These are phyloP conservation scores for Lithophane ornitopus DNA, from an alignment of 2,888 invertebrate species.

Conservation along the genomic window DNA sequence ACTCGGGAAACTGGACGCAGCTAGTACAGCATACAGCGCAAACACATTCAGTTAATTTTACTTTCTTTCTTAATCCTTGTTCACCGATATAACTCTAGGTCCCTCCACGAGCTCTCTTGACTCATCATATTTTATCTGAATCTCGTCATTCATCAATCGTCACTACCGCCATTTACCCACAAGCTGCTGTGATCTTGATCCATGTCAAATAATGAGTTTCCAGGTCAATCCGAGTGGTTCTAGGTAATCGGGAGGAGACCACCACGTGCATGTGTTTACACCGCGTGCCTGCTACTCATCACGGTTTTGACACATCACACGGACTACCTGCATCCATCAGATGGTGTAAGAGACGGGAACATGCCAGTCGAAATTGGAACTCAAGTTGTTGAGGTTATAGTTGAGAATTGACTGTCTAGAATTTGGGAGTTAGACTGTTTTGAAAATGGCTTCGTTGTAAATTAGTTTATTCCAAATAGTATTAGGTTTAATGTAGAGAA, in stretches of 20 bases:
- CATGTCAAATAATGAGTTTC: constrained; percentile 59
- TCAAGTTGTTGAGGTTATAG: constrained; percentile 1
- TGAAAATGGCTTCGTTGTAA: constrained; percentile 33
- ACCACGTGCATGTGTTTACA: constrained; percentile 85
- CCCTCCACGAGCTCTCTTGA: background rate
- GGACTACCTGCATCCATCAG: constrained; percentile 60
- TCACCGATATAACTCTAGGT: background rate
- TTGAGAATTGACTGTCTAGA: constrained; percentile 40
- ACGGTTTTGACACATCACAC: constrained; percentile 86
- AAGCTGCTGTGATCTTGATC: constrained; percentile 31
- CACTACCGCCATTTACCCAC: constrained; percentile 28
- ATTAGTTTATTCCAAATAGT: constrained; percentile 55
- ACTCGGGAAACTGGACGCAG: too few relatives aligned
- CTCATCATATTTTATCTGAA: constrained; percentile 14
- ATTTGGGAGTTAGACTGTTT: constrained; percentile 42
- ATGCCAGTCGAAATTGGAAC: constrained; percentile 37
- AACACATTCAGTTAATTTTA: too few relatives aligned
- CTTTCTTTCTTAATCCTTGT: background rate
- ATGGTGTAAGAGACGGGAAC: constrained; percentile 35
- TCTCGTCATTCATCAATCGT: constrained; percentile 16
- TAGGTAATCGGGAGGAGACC: constrained; percentile 69
- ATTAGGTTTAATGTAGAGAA: constrained; percentile 29
- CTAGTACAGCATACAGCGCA: background rate
- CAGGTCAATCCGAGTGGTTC: constrained; percentile 66
- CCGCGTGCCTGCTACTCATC: constrained; percentile 86